Percentiles rank a stretch among this genome's conserved stretches.
Evolutionary conservation across 1,140 invertebrate genomes (phyloP).

Genomic region (Acromyrmex echinatior): DNA sequence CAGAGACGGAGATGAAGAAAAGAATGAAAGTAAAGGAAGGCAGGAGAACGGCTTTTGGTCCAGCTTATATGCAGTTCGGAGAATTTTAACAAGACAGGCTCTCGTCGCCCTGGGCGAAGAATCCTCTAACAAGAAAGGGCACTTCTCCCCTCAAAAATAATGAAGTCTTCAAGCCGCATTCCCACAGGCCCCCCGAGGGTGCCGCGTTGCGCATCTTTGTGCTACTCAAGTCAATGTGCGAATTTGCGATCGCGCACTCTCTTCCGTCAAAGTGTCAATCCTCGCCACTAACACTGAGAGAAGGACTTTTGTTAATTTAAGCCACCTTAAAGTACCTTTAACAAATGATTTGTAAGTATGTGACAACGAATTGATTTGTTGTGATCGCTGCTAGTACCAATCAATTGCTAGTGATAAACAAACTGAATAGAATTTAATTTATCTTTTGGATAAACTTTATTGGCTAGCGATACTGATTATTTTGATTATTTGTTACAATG

Average conservation of each 20-base stretch:
- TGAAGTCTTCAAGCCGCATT: slow-evolving; percentile 79
- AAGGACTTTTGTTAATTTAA: too few species aligned
- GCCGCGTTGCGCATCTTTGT: slow-evolving; percentile 65
- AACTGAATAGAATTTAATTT: too few species aligned
- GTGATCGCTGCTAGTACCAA: too few species aligned
- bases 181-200: slow-evolving; percentile 71
- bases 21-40: background rate
- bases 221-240: slow-evolving; percentile 53
- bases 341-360: too few species aligned
- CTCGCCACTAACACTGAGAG: background rate
- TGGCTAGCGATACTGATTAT: too few species aligned
- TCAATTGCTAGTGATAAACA: too few species aligned
- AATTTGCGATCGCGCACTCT: slow-evolving; percentile 48
- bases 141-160: slow-evolving; percentile 80
- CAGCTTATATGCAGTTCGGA: slow-evolving; percentile 76
- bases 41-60: slow-evolving; percentile 27
- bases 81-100: slow-evolving; percentile 82
- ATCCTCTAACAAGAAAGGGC: slow-evolving; percentile 80
- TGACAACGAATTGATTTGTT: too few species aligned
- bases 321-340: too few species aligned
- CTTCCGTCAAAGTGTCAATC: slow-evolving; percentile 52
- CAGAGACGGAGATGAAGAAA: background rate
- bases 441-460: too few species aligned
- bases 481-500: too few species aligned
- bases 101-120: slow-evolving; percentile 79